A percentile compares a stretch with the other conserved stretches of the same genome.
These are phyloP conservation scores for Lagopus muta DNA, from an alignment of 2,113 vertebrate species.

Conservation along the genomic window DNA sequence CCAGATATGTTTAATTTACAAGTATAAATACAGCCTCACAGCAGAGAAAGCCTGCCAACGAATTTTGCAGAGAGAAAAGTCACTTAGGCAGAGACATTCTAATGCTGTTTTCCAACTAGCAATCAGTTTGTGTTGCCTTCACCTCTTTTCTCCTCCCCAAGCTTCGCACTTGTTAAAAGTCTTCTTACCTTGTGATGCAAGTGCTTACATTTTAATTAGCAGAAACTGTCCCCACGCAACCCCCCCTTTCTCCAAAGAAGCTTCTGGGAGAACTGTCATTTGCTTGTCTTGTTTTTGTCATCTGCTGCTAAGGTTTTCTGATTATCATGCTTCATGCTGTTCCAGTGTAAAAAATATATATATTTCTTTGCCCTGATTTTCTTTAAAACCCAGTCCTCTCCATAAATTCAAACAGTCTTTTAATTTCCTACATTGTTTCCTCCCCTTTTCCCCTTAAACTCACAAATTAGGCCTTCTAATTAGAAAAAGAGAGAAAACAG, in stretches of 20 bases:
- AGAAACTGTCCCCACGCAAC: not conserved
- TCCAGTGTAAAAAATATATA: not conserved
- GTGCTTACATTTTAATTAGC: not conserved
- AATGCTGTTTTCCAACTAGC: not conserved
- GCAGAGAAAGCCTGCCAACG: conserved; percentile 19
- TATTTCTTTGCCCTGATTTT: not conserved
- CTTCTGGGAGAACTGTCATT: not conserved
- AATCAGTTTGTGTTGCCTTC: not conserved
- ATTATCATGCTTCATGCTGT: not conserved
- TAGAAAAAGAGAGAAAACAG: not conserved
- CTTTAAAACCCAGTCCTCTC: not conserved
- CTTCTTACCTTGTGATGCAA: not conserved
- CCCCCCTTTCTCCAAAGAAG: not conserved
- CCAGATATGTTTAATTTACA: conserved; percentile 39
- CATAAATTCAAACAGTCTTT: not conserved
- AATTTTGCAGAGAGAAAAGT: not conserved
- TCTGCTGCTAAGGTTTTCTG: not conserved
- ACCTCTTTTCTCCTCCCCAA: not conserved
- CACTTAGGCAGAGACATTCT: not conserved
- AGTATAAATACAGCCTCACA: conserved; percentile 25
- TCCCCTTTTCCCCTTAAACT: not conserved
- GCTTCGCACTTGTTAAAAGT: not conserved
- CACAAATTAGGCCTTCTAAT: not conserved
- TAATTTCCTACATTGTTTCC: not conserved
- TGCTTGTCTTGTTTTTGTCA: not conserved